Evolutionary conservation across 2,113 vertebrate species (phyloP), one percentile per base, ranked within the genome.

Genomic region (Labeo catla): DNA sequence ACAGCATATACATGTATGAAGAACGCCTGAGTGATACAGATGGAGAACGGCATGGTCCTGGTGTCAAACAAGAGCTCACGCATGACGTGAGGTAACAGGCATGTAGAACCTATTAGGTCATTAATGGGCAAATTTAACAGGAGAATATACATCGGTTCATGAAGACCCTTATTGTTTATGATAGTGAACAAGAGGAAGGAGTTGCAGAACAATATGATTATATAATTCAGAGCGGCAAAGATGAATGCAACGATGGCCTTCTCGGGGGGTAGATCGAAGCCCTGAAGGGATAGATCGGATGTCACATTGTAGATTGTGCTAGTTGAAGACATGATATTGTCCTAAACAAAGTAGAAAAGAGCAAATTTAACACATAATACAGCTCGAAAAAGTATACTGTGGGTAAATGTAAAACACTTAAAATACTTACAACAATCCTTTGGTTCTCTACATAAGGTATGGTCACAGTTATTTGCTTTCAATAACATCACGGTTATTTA

Each of bases 161-260:
- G 94, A 78, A 95, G 84, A 34, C 88, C 86, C 90, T 90, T 94
- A 88, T 94, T 93, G 45, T 92, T 63, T 5, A 92, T 43, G 4
- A 95, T 93, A 49, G 92, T 93, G 59, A 92, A 49, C 52, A 95
- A 88, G 0, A 95, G 90, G 9, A 87, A n/a, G 0, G 93, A 87
- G 89, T 95, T 95, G 85, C 94, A 95, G 79, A 94, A 91, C 3
- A 95, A 81, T 74, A 95, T 95, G 23, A 93, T 85, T 85, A 92
- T 86, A 86, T 95, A 95, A 73, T 86, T 88, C 15, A 95, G 52
- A 15, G 88, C 70, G 11, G 93, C 93, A 50, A 95, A 93, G 11
- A 95, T 63, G 66, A 95, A 92, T 0, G 91, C 87, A 47, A 90
- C 81, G 8, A 91, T 0, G 2, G 86, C 86, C 6, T 4, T 68